Percentiles rank a stretch among this genome's conserved stretches.
Evolutionary conservation across 1,140 invertebrate genomes (phyloP).

Genomic region (Thaumatotibia leucotreta): DNA sequence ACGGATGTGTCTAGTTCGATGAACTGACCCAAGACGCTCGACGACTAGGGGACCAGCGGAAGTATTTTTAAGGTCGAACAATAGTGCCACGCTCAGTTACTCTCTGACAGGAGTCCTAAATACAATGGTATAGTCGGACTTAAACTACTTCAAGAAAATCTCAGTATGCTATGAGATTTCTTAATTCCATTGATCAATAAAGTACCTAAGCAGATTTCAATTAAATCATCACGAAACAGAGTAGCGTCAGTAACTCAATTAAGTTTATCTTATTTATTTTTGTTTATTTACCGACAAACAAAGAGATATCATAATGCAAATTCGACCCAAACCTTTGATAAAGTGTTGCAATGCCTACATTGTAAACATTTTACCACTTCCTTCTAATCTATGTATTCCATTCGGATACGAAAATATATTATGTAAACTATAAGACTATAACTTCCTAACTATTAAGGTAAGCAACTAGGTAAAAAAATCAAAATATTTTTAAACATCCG

Average conservation of each 20-base stretch:
- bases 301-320: neutral
- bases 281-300: neutral
- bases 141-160: too few relatives aligned
- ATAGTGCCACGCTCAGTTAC: constrained; percentile 19
- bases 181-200: too few relatives aligned
- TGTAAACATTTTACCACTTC: too few relatives aligned
- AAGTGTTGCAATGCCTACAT: too few relatives aligned
- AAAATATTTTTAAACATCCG: too few relatives aligned
- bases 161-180: too few relatives aligned
- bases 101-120: neutral
- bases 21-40: constrained; percentile 34
- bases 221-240: neutral
- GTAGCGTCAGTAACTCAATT: neutral
- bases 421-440: too few relatives aligned
- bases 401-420: too few relatives aligned
- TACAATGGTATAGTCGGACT: neutral
- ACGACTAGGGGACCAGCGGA: constrained; percentile 36
- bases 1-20: constrained; percentile 61
- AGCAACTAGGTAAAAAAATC: too few relatives aligned
- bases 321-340: neutral
- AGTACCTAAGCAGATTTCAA: neutral
- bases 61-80: constrained; percentile 41
- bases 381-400: too few relatives aligned
- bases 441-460: too few relatives aligned
- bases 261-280: neutral